phyloP scores from a whole-genome alignment of 2,113 vertebrate genomes.

The Stictonetta naevosa region DNA sequence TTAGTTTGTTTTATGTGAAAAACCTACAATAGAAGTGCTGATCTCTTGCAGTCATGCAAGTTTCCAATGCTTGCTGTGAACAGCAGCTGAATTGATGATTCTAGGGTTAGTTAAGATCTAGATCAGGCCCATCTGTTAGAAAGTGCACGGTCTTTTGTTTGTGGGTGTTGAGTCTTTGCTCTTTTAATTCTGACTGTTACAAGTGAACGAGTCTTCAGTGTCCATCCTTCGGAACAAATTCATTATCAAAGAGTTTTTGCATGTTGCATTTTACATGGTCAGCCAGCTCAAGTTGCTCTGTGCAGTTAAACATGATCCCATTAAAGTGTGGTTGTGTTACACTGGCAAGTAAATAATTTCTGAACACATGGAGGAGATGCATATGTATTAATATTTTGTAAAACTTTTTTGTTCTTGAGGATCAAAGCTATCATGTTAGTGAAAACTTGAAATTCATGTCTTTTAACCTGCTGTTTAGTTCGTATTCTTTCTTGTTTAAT shows the following conservation, averaged over 20 bases:
- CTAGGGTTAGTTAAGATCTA: neutral
- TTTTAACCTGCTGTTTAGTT: slow-evolving; percentile 1
- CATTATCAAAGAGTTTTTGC: neutral
- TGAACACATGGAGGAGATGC: neutral
- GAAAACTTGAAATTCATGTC: neutral
- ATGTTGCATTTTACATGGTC: neutral
- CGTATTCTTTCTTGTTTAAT: neutral
- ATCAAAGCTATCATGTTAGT: neutral
- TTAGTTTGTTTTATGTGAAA: neutral
- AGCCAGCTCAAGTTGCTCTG: accelerated
- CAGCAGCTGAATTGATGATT: neutral
- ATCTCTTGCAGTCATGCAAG: neutral
- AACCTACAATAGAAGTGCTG: neutral
- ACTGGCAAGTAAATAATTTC: neutral
- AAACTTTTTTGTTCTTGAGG: neutral
- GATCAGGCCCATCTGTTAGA: neutral
- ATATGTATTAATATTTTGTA: neutral
- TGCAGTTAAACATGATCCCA: neutral
- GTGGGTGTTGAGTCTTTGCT: neutral
- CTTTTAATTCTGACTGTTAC: neutral
- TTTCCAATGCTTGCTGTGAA: neutral
- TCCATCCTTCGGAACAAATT: neutral
- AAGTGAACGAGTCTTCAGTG: neutral
- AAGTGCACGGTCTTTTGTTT: neutral
- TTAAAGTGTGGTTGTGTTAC: neutral